phyloP scores from a whole-genome alignment of 1,140 invertebrate species.

The Episyrphus balteatus region DNA sequence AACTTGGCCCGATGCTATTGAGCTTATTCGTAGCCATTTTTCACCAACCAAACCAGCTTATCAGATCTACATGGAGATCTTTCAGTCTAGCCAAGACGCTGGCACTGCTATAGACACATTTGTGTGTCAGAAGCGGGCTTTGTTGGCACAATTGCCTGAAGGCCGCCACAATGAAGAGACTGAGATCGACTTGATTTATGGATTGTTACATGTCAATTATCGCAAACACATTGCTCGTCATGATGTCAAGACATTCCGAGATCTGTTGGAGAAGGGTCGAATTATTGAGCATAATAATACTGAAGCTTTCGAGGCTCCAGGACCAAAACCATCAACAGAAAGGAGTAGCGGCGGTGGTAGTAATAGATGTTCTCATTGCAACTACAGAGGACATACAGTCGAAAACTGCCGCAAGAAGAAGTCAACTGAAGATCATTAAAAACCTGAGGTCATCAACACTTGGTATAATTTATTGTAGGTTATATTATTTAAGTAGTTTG shows the following conservation, averaged over 20 bases:
- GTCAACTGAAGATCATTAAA: too few species aligned
- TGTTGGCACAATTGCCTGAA: slow-evolving; percentile 28
- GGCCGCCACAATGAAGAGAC: slow-evolving; percentile 28
- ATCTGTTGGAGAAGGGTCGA: slow-evolving; percentile 28
- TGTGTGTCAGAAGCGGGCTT: slow-evolving; percentile 26
- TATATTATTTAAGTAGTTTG: too few species aligned
- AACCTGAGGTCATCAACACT: too few species aligned
- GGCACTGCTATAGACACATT: slow-evolving; percentile 22
- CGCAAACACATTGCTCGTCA: slow-evolving; percentile 23
- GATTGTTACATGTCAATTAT: slow-evolving; percentile 22
- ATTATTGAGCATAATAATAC: slow-evolving; percentile 28
- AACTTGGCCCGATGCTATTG: slow-evolving; percentile 22
- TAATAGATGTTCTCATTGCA: too few species aligned
- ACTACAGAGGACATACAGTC: too few species aligned
- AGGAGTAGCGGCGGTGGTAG: too few species aligned
- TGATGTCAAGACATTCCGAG: slow-evolving; percentile 21
- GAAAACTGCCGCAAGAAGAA: too few species aligned
- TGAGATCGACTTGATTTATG: slow-evolving; percentile 29
- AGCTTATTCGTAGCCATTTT: slow-evolving; percentile 25
- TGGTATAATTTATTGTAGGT: too few species aligned
- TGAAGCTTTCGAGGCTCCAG: slow-evolving; percentile 9
- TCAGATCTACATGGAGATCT: slow-evolving; percentile 29
- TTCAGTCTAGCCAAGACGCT: slow-evolving; percentile 16
- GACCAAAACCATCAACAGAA: too few species aligned
- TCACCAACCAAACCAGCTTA: slow-evolving; percentile 30